Percentiles rank a stretch among this genome's conserved stretches.
phyloP scores from a whole-genome alignment of 2,888 invertebrate genomes.

The Volucella inanis region DNA sequence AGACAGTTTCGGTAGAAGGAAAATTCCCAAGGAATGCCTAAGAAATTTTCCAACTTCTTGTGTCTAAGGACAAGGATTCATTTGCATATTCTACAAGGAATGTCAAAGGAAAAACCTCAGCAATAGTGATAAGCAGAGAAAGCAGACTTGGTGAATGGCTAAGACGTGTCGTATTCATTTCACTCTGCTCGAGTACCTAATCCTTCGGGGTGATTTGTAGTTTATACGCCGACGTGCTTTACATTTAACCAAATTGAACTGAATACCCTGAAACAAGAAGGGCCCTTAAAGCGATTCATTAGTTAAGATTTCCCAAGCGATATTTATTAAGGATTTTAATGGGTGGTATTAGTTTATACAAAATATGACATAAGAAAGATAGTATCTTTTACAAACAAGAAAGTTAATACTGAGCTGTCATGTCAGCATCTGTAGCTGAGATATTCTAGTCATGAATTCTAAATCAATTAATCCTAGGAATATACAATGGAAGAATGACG shows the following conservation, averaged over 20 bases:
- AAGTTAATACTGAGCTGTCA: no score
- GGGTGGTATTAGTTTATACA: no score
- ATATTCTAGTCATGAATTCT: no score
- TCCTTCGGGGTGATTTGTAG: slow-evolving; percentile 46
- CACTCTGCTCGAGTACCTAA: neutral
- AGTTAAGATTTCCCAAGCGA: slow-evolving; percentile 7
- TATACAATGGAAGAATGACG: no score
- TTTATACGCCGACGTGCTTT: slow-evolving; percentile 19
- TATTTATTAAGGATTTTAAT: no score
- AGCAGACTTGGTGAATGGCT: slow-evolving; percentile 19
- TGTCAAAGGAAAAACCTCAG: slow-evolving; percentile 24
- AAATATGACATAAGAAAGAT: no score
- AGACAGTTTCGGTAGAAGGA: neutral
- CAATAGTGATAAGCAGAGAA: neutral
- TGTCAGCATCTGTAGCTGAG: no score
- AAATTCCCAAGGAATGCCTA: slow-evolving; percentile 16
- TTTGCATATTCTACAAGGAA: slow-evolving; percentile 29
- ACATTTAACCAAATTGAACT: slow-evolving; percentile 9
- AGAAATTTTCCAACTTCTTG: slow-evolving; percentile 1
- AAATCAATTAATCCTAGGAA: no score
- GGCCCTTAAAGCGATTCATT: neutral
- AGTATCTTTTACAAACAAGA: no score
- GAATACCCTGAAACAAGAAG: neutral
- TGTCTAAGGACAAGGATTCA: slow-evolving; percentile 20
- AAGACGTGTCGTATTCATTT: slow-evolving; percentile 29